Evolutionary conservation across 2,113 vertebrate genomes (phyloP).

Genomic region (Pholis gunnellus): DNA sequence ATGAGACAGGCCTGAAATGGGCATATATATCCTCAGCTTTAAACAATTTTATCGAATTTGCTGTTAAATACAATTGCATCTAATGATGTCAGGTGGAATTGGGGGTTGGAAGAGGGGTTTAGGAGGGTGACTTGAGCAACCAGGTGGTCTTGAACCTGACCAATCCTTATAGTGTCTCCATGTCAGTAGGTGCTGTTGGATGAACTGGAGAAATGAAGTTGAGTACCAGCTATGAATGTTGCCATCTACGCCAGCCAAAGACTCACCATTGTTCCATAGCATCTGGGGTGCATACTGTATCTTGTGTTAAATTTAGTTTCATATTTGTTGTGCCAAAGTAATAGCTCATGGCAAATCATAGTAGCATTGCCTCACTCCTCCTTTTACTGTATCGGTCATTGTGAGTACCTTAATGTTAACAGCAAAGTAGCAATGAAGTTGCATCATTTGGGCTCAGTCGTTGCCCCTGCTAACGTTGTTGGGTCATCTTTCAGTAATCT

Average conservation of each 20-base stretch:
- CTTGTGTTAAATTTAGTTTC: conserved; percentile 45
- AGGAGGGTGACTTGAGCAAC: no score
- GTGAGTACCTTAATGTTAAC: not conserved
- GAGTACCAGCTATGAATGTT: not conserved
- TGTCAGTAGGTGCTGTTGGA: not conserved
- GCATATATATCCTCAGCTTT: not conserved
- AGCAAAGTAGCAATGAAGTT: conserved; percentile 1
- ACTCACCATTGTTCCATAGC: conserved; percentile 33
- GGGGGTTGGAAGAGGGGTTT: not conserved
- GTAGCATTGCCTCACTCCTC: conserved; percentile 11
- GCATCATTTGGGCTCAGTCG: conserved; percentile 19
- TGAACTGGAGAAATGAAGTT: conserved; percentile 3
- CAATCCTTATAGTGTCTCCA: not conserved
- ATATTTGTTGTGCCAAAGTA: conserved; percentile 33
- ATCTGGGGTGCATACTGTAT: conserved; percentile 36
- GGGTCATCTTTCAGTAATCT: conserved; percentile 18
- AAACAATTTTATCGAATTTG: not conserved
- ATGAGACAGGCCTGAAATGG: not conserved
- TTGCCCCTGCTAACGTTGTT: not conserved
- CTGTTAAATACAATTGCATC: not conserved
- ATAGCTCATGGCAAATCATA: conserved; percentile 23
- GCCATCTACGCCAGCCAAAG: conserved; percentile 24
- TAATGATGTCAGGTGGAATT: not conserved
- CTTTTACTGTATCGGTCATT: conserved; percentile 32
- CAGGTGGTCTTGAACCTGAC: no score